Conservation (phyloP, 2,113 vertebrate genomes). For the Crotalus tigris region DNA sequence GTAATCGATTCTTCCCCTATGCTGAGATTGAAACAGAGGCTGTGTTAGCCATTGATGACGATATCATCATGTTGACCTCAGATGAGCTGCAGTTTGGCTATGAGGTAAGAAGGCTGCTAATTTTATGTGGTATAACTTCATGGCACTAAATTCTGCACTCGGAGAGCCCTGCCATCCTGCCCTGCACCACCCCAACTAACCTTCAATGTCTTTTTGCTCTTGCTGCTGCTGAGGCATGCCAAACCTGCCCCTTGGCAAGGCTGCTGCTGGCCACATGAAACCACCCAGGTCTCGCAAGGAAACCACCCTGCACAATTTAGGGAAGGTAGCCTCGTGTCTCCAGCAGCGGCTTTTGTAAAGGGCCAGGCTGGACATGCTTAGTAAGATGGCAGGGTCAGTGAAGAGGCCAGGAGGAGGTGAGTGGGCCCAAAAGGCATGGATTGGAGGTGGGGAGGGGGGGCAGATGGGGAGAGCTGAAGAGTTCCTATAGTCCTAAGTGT, state of each 20-base stretch:
- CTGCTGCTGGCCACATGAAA: not conserved
- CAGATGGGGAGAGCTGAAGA: not conserved
- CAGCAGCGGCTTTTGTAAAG: not conserved
- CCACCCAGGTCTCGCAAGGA: not conserved
- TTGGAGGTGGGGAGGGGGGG: not conserved
- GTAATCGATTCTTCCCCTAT: conserved; percentile 98
- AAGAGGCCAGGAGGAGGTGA: not conserved
- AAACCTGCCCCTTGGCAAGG: not conserved
- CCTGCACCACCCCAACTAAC: not conserved
- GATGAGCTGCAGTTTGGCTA: conserved; percentile 98
- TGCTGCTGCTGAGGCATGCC: not conserved
- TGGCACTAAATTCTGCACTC: not conserved
- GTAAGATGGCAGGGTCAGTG: not conserved
- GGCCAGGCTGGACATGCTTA: not conserved
- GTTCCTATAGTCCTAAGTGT: not conserved
- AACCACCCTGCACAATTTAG: not conserved
- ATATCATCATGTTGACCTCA: conserved; percentile 98
- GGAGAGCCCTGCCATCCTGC: not conserved
- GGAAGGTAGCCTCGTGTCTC: not conserved
- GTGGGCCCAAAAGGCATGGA: not conserved
- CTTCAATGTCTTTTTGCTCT: not conserved
- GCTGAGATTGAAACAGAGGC: conserved; percentile 97
- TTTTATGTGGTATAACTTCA: not conserved
- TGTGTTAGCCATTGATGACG: conserved; percentile 94
- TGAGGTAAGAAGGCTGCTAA: conserved; percentile 73